These are phyloP conservation scores for Carapus acus DNA, from an alignment of 2,797 vertebrate genomes.

Conservation along the genomic window DNA sequence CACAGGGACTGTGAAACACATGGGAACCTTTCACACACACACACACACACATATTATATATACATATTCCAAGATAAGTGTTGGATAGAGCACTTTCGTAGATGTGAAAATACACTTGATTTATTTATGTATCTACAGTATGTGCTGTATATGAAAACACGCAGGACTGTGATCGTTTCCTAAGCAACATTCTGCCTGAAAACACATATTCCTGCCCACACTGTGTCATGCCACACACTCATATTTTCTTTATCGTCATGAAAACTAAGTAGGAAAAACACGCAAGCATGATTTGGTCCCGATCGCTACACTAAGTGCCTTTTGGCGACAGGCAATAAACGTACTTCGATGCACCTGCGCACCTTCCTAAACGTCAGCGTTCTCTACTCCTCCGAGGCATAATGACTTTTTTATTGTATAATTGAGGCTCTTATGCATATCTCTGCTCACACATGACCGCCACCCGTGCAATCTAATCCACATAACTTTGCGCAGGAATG, in stretches of 20 bases:
- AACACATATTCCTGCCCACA: conserved; percentile 33
- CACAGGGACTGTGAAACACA: conserved; percentile 32
- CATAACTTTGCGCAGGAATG: conserved; percentile 57
- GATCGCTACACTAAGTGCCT: background rate
- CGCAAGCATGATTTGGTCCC: conserved; percentile 1
- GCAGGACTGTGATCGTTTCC: too few relatives aligned
- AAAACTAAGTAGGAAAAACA: too few relatives aligned
- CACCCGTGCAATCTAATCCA: conserved; percentile 21
- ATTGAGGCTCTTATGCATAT: too few relatives aligned
- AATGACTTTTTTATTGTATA: background rate
- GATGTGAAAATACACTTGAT: too few relatives aligned
- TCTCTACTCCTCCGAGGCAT: background rate
- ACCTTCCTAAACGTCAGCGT: background rate
- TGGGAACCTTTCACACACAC: background rate
- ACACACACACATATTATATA: background rate
- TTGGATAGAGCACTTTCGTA: too few relatives aligned
- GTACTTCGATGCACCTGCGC: conserved; percentile 18
- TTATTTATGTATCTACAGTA: too few relatives aligned
- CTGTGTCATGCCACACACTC: conserved; percentile 40
- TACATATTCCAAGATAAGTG: too few relatives aligned
- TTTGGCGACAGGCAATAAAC: background rate
- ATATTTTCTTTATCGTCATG: conserved; percentile 52
- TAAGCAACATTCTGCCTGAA: too few relatives aligned
- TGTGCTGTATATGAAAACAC: too few relatives aligned
- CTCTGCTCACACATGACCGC: too few relatives aligned